Conservation (phyloP, 2,113 vertebrate species). For the Rallus limicola region DNA sequence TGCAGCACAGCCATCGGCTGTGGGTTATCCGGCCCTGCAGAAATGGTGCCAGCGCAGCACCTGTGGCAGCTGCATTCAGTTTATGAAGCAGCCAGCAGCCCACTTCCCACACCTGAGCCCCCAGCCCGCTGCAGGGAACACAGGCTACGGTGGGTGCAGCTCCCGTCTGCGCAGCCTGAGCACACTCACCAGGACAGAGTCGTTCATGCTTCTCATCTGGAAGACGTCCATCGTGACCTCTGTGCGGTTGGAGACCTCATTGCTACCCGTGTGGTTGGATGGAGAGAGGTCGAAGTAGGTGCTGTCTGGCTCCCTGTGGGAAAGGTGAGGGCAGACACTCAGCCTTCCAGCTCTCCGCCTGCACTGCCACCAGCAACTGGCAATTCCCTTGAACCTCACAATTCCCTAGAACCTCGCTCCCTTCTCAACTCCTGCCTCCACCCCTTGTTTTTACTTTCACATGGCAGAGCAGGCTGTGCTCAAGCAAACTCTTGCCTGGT, state of each 20-base stretch:
- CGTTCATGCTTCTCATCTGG: constrained; percentile 88
- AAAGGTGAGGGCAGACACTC: not conserved
- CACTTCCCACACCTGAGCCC: not conserved
- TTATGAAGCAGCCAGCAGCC: not conserved
- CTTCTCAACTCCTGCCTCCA: not conserved
- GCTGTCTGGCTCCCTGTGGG: constrained; percentile 92
- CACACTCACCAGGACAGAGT: constrained; percentile 88
- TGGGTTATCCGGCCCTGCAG: not conserved
- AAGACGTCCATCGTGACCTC: constrained; percentile 90
- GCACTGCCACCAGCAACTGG: not conserved
- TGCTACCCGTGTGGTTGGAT: constrained; percentile 71
- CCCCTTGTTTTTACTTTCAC: not conserved
- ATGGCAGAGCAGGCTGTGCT: not conserved
- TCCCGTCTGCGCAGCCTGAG: accelerated
- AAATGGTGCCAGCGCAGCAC: accelerated
- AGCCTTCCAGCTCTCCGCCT: not conserved
- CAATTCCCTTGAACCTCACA: not conserved
- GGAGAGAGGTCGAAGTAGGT: constrained; percentile 94
- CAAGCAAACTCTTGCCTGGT: not conserved
- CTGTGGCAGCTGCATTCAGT: accelerated
- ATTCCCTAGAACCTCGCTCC: not conserved
- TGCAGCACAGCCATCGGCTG: too few relatives aligned
- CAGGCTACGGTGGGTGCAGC: accelerated
- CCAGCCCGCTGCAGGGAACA: accelerated
- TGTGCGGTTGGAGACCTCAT: constrained; percentile 62